Percentiles rank a stretch among this genome's conserved stretches.
Conservation (phyloP, 2,888 invertebrate genomes). For the Scaptomyza flava region DNA sequence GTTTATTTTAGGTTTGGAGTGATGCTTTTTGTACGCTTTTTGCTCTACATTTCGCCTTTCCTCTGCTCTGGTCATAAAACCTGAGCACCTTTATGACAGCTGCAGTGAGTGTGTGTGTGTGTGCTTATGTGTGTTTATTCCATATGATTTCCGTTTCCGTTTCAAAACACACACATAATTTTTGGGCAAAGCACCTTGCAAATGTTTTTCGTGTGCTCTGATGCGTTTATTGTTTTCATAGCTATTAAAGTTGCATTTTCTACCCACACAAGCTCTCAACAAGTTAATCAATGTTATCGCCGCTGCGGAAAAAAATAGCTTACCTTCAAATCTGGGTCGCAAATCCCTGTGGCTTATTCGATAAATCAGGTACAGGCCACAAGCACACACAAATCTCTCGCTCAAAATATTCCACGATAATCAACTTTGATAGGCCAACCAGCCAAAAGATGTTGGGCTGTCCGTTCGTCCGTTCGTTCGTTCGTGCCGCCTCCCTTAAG, state of each 20-base stretch:
- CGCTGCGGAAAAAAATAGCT: slow-evolving; percentile 17
- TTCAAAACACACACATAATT: slow-evolving; percentile 47
- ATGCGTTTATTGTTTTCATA: slow-evolving; percentile 47
- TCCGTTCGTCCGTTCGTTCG: too few relatives aligned
- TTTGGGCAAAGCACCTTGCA: slow-evolving; percentile 6
- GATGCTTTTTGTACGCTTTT: slow-evolving; percentile 11
- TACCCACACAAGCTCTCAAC: slow-evolving; percentile 37
- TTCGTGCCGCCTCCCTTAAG: background rate
- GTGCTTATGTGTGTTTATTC: slow-evolving; percentile 12
- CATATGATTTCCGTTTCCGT: slow-evolving; percentile 49
- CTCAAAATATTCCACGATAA: slow-evolving; percentile 72
- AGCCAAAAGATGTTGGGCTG: slow-evolving; percentile 8
- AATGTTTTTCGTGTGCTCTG: slow-evolving; percentile 17
- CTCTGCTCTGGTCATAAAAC: slow-evolving; percentile 41
- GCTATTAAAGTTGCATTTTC: slow-evolving; percentile 61
- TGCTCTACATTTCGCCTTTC: background rate
- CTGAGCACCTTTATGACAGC: slow-evolving; percentile 52
- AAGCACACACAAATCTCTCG: slow-evolving; percentile 62
- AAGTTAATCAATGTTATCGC: slow-evolving; percentile 61
- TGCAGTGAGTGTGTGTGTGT: slow-evolving; percentile 22
- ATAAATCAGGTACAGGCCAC: slow-evolving; percentile 69
- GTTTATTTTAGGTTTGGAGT: slow-evolving; percentile 49
- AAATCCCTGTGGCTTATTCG: slow-evolving; percentile 66
- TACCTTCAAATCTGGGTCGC: slow-evolving; percentile 45
- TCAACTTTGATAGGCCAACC: slow-evolving; percentile 71